These are phyloP conservation scores for Leptinotarsa defecta DNA, from an alignment of 1,140 invertebrate species.

Conservation along the genomic window DNA sequence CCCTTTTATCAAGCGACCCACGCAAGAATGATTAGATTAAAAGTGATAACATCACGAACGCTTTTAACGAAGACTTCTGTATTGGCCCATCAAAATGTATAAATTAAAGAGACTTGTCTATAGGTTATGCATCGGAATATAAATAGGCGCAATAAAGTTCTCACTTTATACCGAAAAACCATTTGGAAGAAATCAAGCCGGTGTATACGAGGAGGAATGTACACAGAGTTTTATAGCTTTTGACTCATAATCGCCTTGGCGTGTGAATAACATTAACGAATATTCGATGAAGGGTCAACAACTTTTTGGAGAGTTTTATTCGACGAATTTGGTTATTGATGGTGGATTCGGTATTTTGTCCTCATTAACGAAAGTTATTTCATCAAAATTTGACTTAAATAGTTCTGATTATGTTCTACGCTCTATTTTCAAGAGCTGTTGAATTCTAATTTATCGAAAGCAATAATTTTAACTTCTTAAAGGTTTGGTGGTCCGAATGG, in stretches of 20 bases:
- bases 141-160: neutral
- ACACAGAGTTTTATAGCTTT: neutral
- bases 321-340: too few species aligned
- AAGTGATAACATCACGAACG: neutral
- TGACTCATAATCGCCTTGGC: neutral
- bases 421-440: too few species aligned
- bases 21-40: neutral
- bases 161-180: neutral
- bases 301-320: too few species aligned
- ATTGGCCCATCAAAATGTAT: neutral
- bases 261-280: neutral
- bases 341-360: too few species aligned
- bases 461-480: too few species aligned
- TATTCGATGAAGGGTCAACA: neutral
- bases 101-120: slow-evolving; percentile 1
- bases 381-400: too few species aligned
- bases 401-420: too few species aligned
- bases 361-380: too few species aligned
- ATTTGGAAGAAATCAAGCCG: neutral
- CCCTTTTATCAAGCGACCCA: neutral
- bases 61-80: neutral
- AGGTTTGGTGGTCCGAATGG: too few species aligned
- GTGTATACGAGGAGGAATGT: neutral
- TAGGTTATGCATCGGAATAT: neutral
- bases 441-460: too few species aligned